Conservation (phyloP, 30 jellyfish, hydroid and myxozoan genomes). For the Kudoa iwatai region DNA sequence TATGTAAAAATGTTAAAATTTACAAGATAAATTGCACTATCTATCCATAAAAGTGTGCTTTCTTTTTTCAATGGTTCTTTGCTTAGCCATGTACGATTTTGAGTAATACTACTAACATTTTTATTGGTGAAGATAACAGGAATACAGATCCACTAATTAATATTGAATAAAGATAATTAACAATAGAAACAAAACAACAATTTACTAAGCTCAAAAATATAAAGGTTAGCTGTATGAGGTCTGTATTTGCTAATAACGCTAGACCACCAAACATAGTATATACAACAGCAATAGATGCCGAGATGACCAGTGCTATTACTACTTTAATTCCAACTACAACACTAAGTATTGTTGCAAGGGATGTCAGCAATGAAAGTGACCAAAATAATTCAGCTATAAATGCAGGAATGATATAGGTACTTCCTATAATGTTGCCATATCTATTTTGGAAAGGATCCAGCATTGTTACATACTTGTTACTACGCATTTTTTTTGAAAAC, state of each 20-base stretch:
- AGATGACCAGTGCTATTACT: constrained; percentile 17
- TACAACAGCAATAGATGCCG: constrained; percentile 81
- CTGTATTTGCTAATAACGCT: constrained; percentile 96
- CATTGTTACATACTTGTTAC: constrained; percentile 63
- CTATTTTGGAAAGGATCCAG: constrained; percentile 87
- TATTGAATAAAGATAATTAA: neutral
- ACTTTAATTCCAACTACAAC: constrained; percentile 20
- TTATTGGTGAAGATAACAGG: constrained; percentile 4
- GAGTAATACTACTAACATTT: constrained; percentile 1
- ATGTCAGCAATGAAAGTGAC: constrained; percentile 83
- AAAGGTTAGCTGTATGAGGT: constrained; percentile 74
- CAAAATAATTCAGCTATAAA: constrained; percentile 77
- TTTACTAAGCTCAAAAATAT: constrained; percentile 90
- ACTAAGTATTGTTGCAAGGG: constrained; percentile 74
- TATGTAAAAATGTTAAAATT: too few relatives aligned
- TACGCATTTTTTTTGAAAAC: constrained; percentile 77
- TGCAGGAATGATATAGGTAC: constrained; percentile 75
- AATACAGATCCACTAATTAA: constrained; percentile 4
- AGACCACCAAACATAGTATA: constrained; percentile 91
- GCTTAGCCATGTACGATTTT: too few relatives aligned
- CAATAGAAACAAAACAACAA: too few relatives aligned
- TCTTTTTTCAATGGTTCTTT: too few relatives aligned
- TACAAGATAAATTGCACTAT: too few relatives aligned
- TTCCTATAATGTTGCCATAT: constrained; percentile 57
- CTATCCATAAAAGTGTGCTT: too few relatives aligned